Percentiles rank a stretch among this genome's conserved stretches.
Evolutionary conservation across 2,888 invertebrate genomes (phyloP).

Genomic region (Fragum sueziense): DNA sequence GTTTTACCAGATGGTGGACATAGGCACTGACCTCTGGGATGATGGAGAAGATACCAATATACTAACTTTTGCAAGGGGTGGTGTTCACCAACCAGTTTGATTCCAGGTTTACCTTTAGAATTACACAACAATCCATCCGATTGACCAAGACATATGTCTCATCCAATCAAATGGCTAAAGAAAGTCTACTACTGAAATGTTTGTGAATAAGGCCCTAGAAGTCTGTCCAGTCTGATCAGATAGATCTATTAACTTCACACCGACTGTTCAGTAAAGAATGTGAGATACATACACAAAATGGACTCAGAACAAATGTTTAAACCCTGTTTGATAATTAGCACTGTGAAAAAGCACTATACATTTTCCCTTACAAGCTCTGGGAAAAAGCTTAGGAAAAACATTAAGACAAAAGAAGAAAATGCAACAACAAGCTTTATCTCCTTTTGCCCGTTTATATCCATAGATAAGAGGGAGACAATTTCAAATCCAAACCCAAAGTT

Average conservation of each 20-base stretch:
- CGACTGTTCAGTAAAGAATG: too few relatives aligned
- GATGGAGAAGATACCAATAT: neutral
- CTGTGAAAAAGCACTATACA: neutral
- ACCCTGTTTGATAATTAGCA: neutral
- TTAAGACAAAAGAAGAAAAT: neutral
- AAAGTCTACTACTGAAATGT: too few relatives aligned
- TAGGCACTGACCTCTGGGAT: neutral
- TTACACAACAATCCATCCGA: too few relatives aligned
- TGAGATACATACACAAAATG: too few relatives aligned
- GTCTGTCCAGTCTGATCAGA: too few relatives aligned
- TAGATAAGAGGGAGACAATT: neutral
- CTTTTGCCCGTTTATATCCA: neutral
- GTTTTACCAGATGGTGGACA: neutral
- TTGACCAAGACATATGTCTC: too few relatives aligned
- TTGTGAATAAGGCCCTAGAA: too few relatives aligned
- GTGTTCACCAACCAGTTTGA: neutral
- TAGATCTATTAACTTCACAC: too few relatives aligned
- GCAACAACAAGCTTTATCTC: neutral
- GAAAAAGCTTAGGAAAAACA: neutral
- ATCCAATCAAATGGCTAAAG: too few relatives aligned
- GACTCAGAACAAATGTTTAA: too few relatives aligned
- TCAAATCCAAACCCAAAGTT: neutral
- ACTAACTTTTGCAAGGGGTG: neutral
- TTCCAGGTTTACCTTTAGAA: too few relatives aligned
- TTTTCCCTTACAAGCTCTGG: neutral